These are phyloP conservation scores for Notolabrus celidotus DNA, from an alignment of 2,797 vertebrate species.

Conservation along the genomic window DNA sequence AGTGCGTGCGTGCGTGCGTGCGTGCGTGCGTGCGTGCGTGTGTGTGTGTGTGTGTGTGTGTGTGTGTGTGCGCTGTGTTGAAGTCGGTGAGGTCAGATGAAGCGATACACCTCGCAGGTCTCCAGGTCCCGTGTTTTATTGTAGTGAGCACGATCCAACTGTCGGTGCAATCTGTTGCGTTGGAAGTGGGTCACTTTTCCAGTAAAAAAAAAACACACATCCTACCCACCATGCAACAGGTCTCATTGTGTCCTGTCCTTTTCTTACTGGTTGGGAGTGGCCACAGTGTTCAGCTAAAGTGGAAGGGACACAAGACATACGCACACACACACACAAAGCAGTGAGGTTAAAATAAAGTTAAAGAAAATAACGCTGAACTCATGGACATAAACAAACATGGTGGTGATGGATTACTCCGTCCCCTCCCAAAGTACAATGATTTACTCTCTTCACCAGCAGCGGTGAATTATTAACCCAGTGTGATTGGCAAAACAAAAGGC, in stretches of 20 bases:
- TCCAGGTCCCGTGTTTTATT: slow-evolving; percentile 16
- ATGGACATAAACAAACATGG: slow-evolving; percentile 31
- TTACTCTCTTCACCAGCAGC: slow-evolving; percentile 42
- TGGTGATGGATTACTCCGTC: neutral
- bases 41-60: no score
- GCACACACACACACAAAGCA: slow-evolving; percentile 62
- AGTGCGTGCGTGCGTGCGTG: no score
- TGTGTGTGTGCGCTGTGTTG: neutral
- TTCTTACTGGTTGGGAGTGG: slow-evolving; percentile 62
- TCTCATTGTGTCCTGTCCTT: slow-evolving; percentile 55
- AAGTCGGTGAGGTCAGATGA: slow-evolving; percentile 13
- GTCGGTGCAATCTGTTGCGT: slow-evolving; percentile 32
- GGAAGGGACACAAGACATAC: slow-evolving; percentile 54
- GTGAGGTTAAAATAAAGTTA: slow-evolving; percentile 63
- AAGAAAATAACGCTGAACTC: slow-evolving; percentile 23
- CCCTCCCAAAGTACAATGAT: slow-evolving; percentile 33
- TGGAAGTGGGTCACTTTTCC: slow-evolving; percentile 41
- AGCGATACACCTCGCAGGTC: slow-evolving; percentile 9
- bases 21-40: neutral
- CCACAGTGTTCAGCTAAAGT: slow-evolving; percentile 78
- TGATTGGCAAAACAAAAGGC: slow-evolving; percentile 60
- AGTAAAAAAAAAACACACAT: slow-evolving; percentile 39
- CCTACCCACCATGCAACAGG: slow-evolving; percentile 65
- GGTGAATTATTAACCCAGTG: slow-evolving; percentile 58
- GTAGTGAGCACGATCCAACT: slow-evolving; percentile 22